Conservation (phyloP, 1,140 invertebrate genomes). For the Arctopsyche grandis region DNA sequence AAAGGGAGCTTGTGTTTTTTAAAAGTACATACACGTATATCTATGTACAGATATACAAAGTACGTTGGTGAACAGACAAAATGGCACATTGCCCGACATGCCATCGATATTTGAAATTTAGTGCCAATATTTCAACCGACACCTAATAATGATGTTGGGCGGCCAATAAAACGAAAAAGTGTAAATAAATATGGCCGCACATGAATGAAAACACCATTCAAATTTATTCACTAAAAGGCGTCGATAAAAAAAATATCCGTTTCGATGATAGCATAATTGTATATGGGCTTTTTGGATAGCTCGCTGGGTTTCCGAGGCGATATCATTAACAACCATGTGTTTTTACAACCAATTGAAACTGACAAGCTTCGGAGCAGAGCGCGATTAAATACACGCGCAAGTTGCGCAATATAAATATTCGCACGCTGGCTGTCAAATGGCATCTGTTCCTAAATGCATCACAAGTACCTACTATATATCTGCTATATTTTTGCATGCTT, state of each 20-base stretch:
- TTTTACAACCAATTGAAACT: constrained; percentile 19
- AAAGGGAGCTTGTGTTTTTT: not conserved
- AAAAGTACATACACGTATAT: too few relatives aligned
- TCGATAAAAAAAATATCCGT: not conserved
- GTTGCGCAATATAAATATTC: constrained; percentile 32
- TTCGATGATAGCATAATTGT: not conserved
- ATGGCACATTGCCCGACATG: constrained; percentile 26
- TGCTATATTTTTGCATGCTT: constrained; percentile 1
- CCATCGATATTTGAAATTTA: constrained; percentile 19
- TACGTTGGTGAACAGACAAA: not conserved
- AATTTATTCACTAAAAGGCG: not conserved
- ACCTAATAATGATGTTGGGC: constrained; percentile 28
- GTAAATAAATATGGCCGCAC: too few relatives aligned
- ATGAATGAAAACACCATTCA: too few relatives aligned
- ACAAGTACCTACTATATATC: not conserved
- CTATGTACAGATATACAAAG: too few relatives aligned
- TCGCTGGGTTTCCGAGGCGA: not conserved
- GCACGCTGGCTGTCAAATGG: constrained; percentile 23
- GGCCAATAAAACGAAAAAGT: constrained; percentile 16
- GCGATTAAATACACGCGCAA: not conserved
- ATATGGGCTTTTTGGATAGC: not conserved
- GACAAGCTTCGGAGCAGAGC: not conserved
- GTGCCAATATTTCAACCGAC: constrained; percentile 30
- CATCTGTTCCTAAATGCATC: constrained; percentile 26
- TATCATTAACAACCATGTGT: constrained; percentile 1